These are phyloP conservation scores for Tiaroga cobitis DNA, from an alignment of 2,797 vertebrate species.

Conservation along the genomic window DNA sequence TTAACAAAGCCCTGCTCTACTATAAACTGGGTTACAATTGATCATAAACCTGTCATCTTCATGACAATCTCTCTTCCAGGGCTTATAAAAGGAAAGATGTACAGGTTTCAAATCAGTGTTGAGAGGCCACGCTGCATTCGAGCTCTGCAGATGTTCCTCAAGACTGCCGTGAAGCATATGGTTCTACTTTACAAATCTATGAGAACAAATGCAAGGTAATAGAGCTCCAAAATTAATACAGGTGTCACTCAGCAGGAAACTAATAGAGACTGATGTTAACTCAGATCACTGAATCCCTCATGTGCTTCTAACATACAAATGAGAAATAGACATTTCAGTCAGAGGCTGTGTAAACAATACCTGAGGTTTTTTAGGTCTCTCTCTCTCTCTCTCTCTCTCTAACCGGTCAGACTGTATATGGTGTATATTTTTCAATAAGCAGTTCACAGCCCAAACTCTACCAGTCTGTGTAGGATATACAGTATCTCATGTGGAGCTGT, in stretches of 20 bases:
- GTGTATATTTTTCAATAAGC: background rate
- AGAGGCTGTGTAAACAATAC: background rate
- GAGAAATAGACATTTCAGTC: slow-evolving; percentile 12
- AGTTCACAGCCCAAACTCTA: slow-evolving; percentile 1
- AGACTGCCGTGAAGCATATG: slow-evolving; percentile 32
- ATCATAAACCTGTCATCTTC: slow-evolving; percentile 49
- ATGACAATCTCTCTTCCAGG: slow-evolving; percentile 32
- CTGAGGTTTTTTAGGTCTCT: background rate
- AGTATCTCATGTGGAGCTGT: background rate
- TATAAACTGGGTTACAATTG: slow-evolving; percentile 23
- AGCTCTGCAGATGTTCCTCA: slow-evolving; percentile 25
- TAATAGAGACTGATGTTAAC: slow-evolving; percentile 30
- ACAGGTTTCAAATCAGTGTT: slow-evolving; percentile 30
- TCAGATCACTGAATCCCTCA: slow-evolving; percentile 20
- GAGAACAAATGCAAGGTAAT: slow-evolving; percentile 28
- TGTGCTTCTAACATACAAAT: background rate
- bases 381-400: background rate
- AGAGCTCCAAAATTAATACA: slow-evolving; percentile 11
- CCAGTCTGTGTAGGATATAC: background rate
- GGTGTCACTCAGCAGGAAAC: slow-evolving; percentile 38
- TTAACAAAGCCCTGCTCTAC: slow-evolving; percentile 23
- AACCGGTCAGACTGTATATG: background rate
- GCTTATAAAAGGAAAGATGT: slow-evolving; percentile 23
- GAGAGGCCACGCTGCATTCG: background rate
- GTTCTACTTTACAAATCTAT: slow-evolving; percentile 29